Conservation (phyloP, 2,113 vertebrate genomes). For the Caretta caretta region DNA sequence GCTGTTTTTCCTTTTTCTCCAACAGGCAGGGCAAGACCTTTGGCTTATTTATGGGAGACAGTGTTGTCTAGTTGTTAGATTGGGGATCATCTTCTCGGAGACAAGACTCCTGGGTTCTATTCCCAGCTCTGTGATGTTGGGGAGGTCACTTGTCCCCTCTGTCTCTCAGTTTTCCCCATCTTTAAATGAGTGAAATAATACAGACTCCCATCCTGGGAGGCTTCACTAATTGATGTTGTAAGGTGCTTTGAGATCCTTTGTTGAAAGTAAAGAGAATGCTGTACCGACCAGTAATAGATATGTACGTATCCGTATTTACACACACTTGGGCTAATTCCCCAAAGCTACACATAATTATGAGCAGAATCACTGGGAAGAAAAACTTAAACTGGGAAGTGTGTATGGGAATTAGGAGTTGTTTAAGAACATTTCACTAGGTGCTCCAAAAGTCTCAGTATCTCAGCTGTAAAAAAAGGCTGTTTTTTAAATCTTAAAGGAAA, state of each 20-base stretch:
- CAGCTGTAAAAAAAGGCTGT: constrained; percentile 22
- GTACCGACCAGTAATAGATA: not conserved
- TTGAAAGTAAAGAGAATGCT: not conserved
- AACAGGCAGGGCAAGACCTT: not conserved
- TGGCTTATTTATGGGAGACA: not conserved
- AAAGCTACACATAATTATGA: constrained; percentile 69
- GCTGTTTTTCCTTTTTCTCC: not conserved
- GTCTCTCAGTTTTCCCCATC: constrained; percentile 71
- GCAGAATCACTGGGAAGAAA: constrained; percentile 69
- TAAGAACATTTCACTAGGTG: constrained; percentile 10
- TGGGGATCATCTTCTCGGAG: not conserved
- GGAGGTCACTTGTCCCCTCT: constrained; percentile 69
- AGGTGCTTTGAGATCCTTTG: constrained; percentile 70
- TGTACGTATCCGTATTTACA: constrained; percentile 55
- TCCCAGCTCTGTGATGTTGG: constrained; percentile 3
- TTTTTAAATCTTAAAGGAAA: constrained; percentile 62
- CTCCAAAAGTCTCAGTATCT: constrained; percentile 20
- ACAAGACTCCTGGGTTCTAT: constrained; percentile 26
- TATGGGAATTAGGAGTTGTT: constrained; percentile 68
- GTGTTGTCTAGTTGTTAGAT: not conserved
- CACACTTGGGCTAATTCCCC: constrained; percentile 30
- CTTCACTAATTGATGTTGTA: constrained; percentile 72
- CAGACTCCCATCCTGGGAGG: constrained; percentile 40
- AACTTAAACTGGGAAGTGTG: constrained; percentile 67
- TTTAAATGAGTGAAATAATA: constrained; percentile 68